Base-by-base conservation (phyloP, 2,113 vertebrate species). In the Mus spicilegus region DNA sequence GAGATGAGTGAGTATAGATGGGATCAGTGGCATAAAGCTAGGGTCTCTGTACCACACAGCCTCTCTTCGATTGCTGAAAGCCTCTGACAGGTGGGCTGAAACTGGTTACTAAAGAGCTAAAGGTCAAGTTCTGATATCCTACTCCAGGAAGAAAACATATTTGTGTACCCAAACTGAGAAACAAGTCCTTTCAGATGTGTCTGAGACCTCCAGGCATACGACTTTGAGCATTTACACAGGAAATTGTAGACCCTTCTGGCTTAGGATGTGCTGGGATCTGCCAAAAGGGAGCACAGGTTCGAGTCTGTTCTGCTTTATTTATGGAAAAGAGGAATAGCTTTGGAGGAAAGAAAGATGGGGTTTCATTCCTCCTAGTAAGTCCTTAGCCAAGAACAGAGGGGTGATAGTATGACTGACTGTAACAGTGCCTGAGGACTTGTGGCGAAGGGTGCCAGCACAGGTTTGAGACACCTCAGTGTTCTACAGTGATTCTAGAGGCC, bases 111-210 rank as follows among this genome's bases (percentile, higher is more conserved):
- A 30, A 42, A 80, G 61, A 84, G 28, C 70, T 24, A 9, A 26
- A 49, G 4, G 28, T 81, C 54, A 39, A 78, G 39, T 69, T 86
- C 70, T 88, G 20, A 61, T 13, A 36, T 20, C 7, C 42, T 65
- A 5, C 65, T 91, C 70, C 11, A 67, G 76, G 65, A 87, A 97
- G 10, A 84, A 84, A 69, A 49, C 10, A 67, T 19, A 67, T 69
- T 54, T 89, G 28, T 13, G 42, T 39, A 51, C 49, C 22, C 70
- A 90, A 80, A 80, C 7, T n/a, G 51, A 78, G 2, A 22, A 88
- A 75, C 33, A 54, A 76, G 72, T 76, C 63, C 19, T 63, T 91
- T 78, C 0, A 0, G 30, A 30, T 13, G 49, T 1, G 3, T 81
- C 82, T 72, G 78, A 58, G 61, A 82, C 30, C 49, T 87, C 5